Conservation (phyloP, 2,888 invertebrate species). For the Acleris sparsana region DNA sequence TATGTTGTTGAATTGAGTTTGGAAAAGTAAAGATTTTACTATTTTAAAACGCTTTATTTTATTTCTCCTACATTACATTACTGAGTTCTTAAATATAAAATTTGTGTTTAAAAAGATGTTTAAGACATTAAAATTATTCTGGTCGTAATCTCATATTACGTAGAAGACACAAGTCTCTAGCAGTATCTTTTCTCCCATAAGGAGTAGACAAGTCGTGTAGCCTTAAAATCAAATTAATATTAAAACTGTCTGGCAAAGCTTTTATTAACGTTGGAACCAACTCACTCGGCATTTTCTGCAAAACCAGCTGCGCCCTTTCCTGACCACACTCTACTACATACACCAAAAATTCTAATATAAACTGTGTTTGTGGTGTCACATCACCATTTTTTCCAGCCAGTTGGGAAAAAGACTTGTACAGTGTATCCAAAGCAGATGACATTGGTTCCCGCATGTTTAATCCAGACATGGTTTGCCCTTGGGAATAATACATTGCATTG, state of each 20-base stretch:
- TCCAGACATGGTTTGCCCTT: conserved; percentile 58
- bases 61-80: conserved; percentile 35
- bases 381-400: conserved; percentile 89
- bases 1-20: conserved; percentile 63
- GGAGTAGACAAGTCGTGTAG: conserved; percentile 90
- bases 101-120: conserved; percentile 1
- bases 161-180: conserved; percentile 93
- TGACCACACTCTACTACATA: conserved; percentile 90
- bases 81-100: not conserved
- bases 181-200: conserved; percentile 92
- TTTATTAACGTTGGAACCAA: conserved; percentile 92
- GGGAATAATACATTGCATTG: conserved; percentile 78
- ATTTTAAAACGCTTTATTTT: conserved; percentile 36
- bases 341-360: conserved; percentile 90
- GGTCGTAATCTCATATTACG: conserved; percentile 90
- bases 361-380: conserved; percentile 92
- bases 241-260: conserved; percentile 90
- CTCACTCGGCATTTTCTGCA: conserved; percentile 89
- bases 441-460: conserved; percentile 85
- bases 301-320: conserved; percentile 87
- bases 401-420: conserved; percentile 89
- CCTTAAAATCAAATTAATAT: conserved; percentile 88
- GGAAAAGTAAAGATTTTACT: conserved; percentile 58
- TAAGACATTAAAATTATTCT: conserved; percentile 52
- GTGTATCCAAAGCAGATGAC: conserved; percentile 85